These are phyloP conservation scores for Pipistrellus kuhlii DNA, from an alignment of 2,797 vertebrate genomes.

Conservation along the genomic window DNA sequence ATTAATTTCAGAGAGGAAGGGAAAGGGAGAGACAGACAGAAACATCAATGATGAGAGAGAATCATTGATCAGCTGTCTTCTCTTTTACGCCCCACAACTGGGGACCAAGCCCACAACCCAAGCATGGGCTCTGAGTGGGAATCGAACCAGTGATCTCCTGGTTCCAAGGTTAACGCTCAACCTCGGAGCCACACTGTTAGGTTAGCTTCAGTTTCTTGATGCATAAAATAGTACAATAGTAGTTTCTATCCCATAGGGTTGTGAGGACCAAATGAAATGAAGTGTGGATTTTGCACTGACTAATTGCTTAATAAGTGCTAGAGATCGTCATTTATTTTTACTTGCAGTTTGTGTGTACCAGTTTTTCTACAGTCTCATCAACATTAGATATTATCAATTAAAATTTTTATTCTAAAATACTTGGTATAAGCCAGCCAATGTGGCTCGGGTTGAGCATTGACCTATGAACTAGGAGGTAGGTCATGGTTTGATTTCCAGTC, in stretches of 20 bases:
- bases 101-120: background rate
- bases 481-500: too few relatives aligned
- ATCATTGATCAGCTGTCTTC: background rate
- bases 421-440: background rate
- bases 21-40: background rate
- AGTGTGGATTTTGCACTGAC: background rate
- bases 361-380: slow-evolving; percentile 32
- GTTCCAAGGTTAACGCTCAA: background rate
- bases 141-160: background rate
- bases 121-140: background rate
- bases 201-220: slow-evolving; percentile 15
- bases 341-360: background rate
- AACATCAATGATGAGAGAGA: background rate
- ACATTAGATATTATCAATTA: slow-evolving; percentile 22
- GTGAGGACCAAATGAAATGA: background rate
- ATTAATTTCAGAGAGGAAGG: background rate
- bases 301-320: background rate
- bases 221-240: slow-evolving; percentile 13
- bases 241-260: background rate
- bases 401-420: slow-evolving; percentile 39
- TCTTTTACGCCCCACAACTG: background rate
- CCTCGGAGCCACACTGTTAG: background rate
- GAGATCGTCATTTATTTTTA: slow-evolving; percentile 49
- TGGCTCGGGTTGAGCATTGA: too few relatives aligned
- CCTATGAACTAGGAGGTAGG: too few relatives aligned